These are phyloP conservation scores for Orientallactaga sibirica DNA, from an alignment of 2,797 vertebrate species.

Conservation along the genomic window DNA sequence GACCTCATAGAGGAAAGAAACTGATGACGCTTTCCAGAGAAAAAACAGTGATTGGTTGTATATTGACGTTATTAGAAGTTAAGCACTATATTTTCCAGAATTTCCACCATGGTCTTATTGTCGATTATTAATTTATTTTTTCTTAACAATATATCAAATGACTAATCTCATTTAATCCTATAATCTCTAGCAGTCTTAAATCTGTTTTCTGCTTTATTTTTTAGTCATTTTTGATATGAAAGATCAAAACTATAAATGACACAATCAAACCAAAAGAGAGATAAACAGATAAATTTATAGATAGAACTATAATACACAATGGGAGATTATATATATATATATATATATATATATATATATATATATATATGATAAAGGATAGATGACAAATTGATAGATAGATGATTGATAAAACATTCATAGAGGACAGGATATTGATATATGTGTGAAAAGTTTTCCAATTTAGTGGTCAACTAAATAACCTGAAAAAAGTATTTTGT, in stretches of 20 bases:
- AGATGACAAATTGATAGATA: no score
- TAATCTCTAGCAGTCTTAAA: background rate
- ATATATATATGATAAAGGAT: background rate
- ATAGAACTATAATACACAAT: background rate
- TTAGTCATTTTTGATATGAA: constrained; percentile 44
- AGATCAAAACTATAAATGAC: background rate
- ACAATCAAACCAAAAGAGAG: background rate
- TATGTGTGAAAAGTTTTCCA: background rate
- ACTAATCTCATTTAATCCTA: background rate
- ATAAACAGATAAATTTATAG: background rate
- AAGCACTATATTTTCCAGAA: background rate
- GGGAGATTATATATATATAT: no score
- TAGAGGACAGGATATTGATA: background rate
- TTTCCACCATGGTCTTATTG: constrained; percentile 3
- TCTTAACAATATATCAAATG: constrained; percentile 4
- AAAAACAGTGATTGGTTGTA: background rate
- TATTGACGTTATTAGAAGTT: background rate
- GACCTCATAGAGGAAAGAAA: background rate
- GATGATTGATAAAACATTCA: background rate
- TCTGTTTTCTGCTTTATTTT: background rate
- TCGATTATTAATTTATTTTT: background rate
- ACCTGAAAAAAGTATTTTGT: background rate
- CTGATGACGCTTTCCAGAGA: background rate
- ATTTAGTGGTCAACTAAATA: background rate
- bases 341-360: no score